phyloP scores from a whole-genome alignment of 2,113 vertebrate species.

The Ailuropoda melanoleuca region DNA sequence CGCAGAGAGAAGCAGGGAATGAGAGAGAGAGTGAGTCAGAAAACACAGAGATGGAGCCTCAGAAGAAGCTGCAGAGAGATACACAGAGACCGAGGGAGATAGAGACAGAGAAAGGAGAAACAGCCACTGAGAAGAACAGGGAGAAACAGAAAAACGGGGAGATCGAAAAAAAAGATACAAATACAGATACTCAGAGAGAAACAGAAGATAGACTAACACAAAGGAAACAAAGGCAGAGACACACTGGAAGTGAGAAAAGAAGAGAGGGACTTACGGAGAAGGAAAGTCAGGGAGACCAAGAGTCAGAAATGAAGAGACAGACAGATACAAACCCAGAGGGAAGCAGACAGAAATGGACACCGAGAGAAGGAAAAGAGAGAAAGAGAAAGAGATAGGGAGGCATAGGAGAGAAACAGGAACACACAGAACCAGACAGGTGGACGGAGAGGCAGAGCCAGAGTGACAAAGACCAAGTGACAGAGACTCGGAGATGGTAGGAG shows the following conservation, averaged over 20 bases:
- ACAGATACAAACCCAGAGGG: neutral
- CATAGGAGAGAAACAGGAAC: neutral
- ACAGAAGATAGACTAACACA: neutral
- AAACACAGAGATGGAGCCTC: neutral
- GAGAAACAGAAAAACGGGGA: neutral
- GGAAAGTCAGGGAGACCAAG: neutral
- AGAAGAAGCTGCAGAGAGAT: neutral
- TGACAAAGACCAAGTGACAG: neutral
- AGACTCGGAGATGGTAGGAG: neutral
- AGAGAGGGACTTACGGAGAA: neutral
- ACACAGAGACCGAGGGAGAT: rapidly evolving
- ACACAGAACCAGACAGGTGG: neutral
- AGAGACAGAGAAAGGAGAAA: neutral
- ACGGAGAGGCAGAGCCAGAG: neutral
- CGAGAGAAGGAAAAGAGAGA: neutral
- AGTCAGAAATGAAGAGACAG: neutral
- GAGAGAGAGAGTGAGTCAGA: neutral
- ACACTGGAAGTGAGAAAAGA: neutral
- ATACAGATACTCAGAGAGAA: neutral
- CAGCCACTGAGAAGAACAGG: neutral
- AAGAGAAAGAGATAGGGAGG: neutral
- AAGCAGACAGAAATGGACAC: neutral
- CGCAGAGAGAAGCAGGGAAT: neutral
- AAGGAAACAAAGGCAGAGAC: neutral
- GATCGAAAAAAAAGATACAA: neutral